These are phyloP conservation scores for Germaria angustata DNA, from an alignment of 2,888 invertebrate species.

Conservation along the genomic window DNA sequence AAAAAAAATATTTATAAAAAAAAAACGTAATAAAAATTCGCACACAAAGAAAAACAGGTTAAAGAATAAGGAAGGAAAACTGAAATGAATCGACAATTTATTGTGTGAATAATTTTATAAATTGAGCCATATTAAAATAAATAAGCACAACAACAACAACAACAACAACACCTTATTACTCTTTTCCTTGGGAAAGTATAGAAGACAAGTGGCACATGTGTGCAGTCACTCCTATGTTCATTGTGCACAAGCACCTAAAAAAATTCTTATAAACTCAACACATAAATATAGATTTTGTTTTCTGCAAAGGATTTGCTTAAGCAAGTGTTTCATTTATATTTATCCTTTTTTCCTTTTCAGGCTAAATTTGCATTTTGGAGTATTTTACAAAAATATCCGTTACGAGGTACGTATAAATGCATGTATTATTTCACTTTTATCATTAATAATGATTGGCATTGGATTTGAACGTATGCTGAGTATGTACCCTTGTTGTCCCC, in stretches of 20 bases:
- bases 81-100: conserved; percentile 60
- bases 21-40: background rate
- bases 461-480: conserved; percentile 68
- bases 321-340: background rate
- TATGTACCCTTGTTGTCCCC: conserved; percentile 31
- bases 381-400: background rate
- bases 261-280: conserved; percentile 10
- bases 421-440: conserved; percentile 57
- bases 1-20: background rate
- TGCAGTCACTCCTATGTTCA: background rate
- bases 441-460: conserved; percentile 71
- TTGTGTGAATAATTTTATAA: conserved; percentile 70
- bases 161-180: conserved; percentile 49
- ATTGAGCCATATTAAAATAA: conserved; percentile 61
- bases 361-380: conserved; percentile 32
- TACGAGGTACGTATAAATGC: background rate
- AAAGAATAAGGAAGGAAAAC: background rate
- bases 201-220: background rate
- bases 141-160: conserved; percentile 58
- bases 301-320: background rate
- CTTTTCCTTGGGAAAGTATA: background rate
- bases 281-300: conserved; percentile 19
- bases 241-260: background rate
- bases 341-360: background rate
- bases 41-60: background rate